Evolutionary conservation across 1,140 invertebrate species (phyloP), one percentile per base, ranked within the genome.

Genomic region (Vollenhovia emeryi): DNA sequence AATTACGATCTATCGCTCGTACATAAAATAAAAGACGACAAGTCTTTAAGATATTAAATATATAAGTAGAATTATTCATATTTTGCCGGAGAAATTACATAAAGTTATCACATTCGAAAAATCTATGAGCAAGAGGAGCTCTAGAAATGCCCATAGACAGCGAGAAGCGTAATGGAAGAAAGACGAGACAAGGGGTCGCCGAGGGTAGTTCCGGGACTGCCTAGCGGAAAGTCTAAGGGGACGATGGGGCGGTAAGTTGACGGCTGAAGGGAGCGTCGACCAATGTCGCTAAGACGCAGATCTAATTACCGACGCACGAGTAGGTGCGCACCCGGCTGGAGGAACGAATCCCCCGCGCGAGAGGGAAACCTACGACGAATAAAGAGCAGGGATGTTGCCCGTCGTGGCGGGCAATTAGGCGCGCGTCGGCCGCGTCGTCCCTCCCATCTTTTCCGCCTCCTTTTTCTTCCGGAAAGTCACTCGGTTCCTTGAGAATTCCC

Each of bases 301-400:
- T 93, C 91, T 92, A 93, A 94, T 94, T 94, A 94, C 92, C 87
- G 87, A 92, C 91, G 92, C 90, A 86, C 91, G 92, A 92, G 91
- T 92, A 90, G 93, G 89, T 84, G 90, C 86, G 66, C 91, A 91
- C 71, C 68, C 80, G 89, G 79, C 86, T 88, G 86, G 87, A 87
- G 88, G 87, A 89, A 87, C 86, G 24, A 91, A 62, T 60, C 86
- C 80, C 50, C 36, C 21, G 9, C 30, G 40, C 13, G 57, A 24
- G 68, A 36, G 66, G 78, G 62, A 80, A 85, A 50, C 15, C 30
- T 24, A 8, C 59, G 68, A 84, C 69, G 84, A 80, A 62, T 83
- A 59, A 86, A 74, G 84, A 86, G 83, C 73, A 75, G 79, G 84
- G 87, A 86, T 91, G 90, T 89, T 86, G 84, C 71, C 88, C 52